Conservation (phyloP, 2,797 vertebrate genomes). For the Hoplostethus atlanticus region DNA sequence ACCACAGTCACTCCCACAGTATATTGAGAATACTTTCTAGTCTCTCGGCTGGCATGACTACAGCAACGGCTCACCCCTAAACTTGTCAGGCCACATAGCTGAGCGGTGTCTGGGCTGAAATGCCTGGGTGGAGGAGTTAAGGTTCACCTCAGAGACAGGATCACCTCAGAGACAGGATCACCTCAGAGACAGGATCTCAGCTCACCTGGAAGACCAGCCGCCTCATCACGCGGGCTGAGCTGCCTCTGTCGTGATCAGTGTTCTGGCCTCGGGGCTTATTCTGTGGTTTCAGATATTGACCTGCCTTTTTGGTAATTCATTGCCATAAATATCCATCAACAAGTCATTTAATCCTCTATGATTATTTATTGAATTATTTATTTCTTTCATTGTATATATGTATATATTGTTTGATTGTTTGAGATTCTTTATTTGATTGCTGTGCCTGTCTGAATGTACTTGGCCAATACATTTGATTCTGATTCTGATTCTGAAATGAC, state of each 20-base stretch:
- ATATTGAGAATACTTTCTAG: too few relatives aligned
- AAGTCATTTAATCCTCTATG: too few relatives aligned
- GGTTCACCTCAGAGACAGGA: background rate
- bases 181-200: background rate
- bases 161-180: background rate
- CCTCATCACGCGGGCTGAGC: background rate
- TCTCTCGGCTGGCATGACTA: background rate
- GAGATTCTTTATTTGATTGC: too few relatives aligned
- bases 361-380: too few relatives aligned
- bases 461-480: too few relatives aligned
- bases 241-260: background rate
- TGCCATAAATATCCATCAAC: too few relatives aligned
- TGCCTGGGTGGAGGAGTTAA: slow-evolving; percentile 9
- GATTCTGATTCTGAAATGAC: too few relatives aligned
- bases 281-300: background rate
- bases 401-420: too few relatives aligned
- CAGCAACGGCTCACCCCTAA: slow-evolving; percentile 5
- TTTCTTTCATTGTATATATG: too few relatives aligned
- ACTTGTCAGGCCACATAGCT: slow-evolving; percentile 57
- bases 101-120: background rate
- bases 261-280: background rate
- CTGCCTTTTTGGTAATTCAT: background rate
- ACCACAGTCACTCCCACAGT: too few relatives aligned
- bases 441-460: too few relatives aligned
- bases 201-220: background rate